A percentile compares a stretch with the other conserved stretches of the same genome.
phyloP scores from a whole-genome alignment of 2,797 vertebrate species.

The Crenichthys baileyi region DNA sequence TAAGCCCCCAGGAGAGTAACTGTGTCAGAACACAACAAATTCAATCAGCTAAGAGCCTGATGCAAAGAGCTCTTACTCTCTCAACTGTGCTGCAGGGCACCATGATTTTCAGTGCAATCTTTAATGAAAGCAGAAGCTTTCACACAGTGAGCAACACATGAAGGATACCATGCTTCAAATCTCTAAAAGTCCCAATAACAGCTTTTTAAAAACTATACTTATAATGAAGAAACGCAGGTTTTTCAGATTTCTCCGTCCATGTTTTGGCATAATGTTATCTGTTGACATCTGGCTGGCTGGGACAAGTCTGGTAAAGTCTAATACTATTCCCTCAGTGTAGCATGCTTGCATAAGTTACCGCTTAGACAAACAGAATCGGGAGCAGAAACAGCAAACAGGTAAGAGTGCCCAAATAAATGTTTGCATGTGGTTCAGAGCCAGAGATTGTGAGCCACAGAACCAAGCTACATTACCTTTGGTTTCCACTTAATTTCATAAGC shows the following conservation, averaged over 20 bases:
- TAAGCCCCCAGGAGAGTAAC: constrained; percentile 19
- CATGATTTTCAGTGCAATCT: constrained; percentile 14
- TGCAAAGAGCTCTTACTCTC: constrained; percentile 7
- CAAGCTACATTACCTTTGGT: constrained; percentile 51
- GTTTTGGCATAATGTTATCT: constrained; percentile 53
- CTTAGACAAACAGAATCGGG: constrained; percentile 69
- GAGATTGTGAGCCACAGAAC: constrained; percentile 66
- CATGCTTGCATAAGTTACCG: constrained; percentile 72
- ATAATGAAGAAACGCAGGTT: constrained; percentile 21
- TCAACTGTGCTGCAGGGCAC: constrained; percentile 7
- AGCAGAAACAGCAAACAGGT: constrained; percentile 64
- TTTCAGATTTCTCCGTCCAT: constrained; percentile 43
- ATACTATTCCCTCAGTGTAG: constrained; percentile 61
- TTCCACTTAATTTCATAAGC: constrained; percentile 30
- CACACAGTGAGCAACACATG: constrained; percentile 9
- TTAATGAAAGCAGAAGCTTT: constrained; percentile 19
- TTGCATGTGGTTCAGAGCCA: constrained; percentile 74
- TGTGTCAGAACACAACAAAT: constrained; percentile 30
- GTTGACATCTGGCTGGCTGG: constrained; percentile 22
- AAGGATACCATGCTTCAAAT: constrained; percentile 10
- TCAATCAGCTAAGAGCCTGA: constrained; percentile 18
- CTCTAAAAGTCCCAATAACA: not conserved
- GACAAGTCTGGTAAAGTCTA: constrained; percentile 38
- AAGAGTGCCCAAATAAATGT: constrained; percentile 77
- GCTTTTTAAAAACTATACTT: not conserved